phyloP scores from a whole-genome alignment of 2,113 vertebrate genomes.

The Aptenodytes patagonicus region DNA sequence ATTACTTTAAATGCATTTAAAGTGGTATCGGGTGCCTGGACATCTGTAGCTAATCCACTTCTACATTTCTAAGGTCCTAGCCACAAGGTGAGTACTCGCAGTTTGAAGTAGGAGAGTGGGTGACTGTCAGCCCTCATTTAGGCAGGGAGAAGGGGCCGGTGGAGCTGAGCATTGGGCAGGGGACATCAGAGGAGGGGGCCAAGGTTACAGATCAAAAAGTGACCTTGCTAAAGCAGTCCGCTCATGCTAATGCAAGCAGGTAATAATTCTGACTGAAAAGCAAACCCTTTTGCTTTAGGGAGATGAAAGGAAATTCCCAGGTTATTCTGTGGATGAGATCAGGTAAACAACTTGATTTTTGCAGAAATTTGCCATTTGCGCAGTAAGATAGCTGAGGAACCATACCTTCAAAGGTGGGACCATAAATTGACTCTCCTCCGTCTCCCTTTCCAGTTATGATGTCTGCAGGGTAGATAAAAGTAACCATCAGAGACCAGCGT shows the following conservation, averaged over 20 bases:
- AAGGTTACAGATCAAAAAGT: background rate
- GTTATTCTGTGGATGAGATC: background rate
- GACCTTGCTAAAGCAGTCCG: background rate
- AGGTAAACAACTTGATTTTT: background rate
- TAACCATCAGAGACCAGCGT: background rate
- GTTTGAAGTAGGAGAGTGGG: background rate
- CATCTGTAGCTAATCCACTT: background rate
- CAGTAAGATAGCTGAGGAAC: background rate
- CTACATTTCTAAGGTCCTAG: background rate
- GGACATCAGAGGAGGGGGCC: background rate
- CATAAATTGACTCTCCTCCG: slow-evolving; percentile 85
- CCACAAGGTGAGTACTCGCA: background rate
- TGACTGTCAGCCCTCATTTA: background rate
- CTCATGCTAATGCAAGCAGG: background rate
- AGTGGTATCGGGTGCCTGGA: background rate
- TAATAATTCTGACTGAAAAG: background rate
- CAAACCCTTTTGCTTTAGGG: background rate
- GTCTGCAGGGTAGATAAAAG: slow-evolving; percentile 70
- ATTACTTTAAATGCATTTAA: background rate
- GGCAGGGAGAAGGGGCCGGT: background rate
- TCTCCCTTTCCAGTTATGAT: slow-evolving; percentile 79
- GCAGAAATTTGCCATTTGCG: background rate
- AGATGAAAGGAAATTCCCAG: background rate
- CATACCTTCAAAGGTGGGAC: slow-evolving; percentile 82
- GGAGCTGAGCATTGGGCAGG: background rate